Conservation (phyloP, 2,888 invertebrate genomes). For the Andrena bicolor region DNA sequence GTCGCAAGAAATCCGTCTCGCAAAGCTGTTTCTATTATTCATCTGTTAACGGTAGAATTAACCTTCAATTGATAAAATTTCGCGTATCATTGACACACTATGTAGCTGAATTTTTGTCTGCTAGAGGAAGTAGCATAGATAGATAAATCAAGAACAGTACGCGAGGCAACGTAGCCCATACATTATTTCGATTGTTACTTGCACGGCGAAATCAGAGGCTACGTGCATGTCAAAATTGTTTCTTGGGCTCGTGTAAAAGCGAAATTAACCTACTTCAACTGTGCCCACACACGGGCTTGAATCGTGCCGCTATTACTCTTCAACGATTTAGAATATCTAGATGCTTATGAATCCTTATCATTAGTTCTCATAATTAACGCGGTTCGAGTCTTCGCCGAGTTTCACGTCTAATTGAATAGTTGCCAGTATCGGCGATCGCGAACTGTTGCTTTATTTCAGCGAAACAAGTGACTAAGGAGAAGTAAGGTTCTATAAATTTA, state of each 20-base stretch:
- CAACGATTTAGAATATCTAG: background rate
- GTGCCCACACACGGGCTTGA: slow-evolving; percentile 20
- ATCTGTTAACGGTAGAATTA: background rate
- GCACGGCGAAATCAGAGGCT: slow-evolving; percentile 27
- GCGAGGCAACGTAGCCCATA: background rate
- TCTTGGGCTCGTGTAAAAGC: slow-evolving; percentile 53
- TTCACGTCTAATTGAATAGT: background rate
- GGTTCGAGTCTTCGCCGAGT: background rate
- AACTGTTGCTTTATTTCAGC: slow-evolving; percentile 4
- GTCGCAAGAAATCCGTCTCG: background rate
- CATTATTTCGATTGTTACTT: slow-evolving; percentile 25
- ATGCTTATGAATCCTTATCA: slow-evolving; percentile 20
- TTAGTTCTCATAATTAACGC: background rate
- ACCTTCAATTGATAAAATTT: background rate
- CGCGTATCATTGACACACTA: background rate
- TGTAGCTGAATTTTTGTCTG: too few relatives aligned
- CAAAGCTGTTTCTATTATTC: background rate
- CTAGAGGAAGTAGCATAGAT: too few relatives aligned
- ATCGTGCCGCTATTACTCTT: slow-evolving; percentile 26
- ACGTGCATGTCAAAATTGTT: slow-evolving; percentile 43
- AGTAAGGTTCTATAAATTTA: too few relatives aligned
- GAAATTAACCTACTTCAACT: slow-evolving; percentile 66
- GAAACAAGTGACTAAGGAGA: background rate
- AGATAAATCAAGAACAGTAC: background rate
- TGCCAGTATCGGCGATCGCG: background rate